Evolutionary conservation across 1,140 invertebrate genomes (phyloP), one percentile per base, ranked within the genome.

Genomic region (Drosophila leontia): DNA sequence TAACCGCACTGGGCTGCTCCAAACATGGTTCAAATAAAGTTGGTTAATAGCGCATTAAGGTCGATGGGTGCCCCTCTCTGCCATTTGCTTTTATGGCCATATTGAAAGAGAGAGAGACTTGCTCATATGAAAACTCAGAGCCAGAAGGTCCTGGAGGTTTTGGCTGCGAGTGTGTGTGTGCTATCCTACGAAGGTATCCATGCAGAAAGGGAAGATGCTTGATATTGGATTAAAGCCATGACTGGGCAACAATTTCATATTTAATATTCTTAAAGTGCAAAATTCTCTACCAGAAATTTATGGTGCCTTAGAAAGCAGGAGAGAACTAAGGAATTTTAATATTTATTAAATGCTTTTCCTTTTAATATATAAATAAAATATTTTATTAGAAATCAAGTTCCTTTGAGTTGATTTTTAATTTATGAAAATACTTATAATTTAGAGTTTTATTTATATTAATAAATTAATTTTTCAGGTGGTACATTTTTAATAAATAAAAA

Each of bases 21-120:
- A 47, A 80, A 67, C 42, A 58, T 56, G 56, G 64, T 60, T 37
- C 48, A 55, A 78, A 60, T 67, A 83, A 75, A 79, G 70, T 77
- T 82, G 56, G 76, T 69, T 87, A 87, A 74, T 75, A 70, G 76
- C 75, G 60, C 57, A 79, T 82, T 80, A 78, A 80, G 70, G 51
- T 26, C 44, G 15, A 5, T 34, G 42, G 44, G 26, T 32, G 37
- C n/a, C 19, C 17, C 58, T 35, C 56, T 11, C 19, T 34, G 35
- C 51, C 67, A 76, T 63, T 50, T 37, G 51, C 59, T 68, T 85
- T 81, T 62, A 86, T 85, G 60, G 34, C 58, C 58, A 42, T 59
- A 37, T 78, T 78, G 65, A 34, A 13, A 19, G 29, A 32, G 32
- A 47, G 23, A 0, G 34, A 56, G 42, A 29, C 45, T 44, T 57